Percentiles rank a stretch among this genome's conserved stretches.
These are phyloP conservation scores for Acanthurus tractus DNA, from an alignment of 2,797 vertebrate genomes.

Conservation along the genomic window DNA sequence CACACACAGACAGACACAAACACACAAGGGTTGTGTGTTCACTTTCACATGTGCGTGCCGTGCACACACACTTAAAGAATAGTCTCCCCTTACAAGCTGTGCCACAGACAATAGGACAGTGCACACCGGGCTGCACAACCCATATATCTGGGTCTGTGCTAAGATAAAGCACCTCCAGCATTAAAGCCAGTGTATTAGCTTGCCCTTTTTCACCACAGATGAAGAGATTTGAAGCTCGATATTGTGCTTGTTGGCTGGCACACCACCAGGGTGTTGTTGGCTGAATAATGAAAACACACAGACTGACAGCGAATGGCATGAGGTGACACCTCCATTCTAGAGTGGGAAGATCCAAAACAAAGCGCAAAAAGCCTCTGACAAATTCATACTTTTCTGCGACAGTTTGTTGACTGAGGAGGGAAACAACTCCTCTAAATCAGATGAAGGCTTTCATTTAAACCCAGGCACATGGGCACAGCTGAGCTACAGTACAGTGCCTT, in stretches of 20 bases:
- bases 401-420: conserved; percentile 76
- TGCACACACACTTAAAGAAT: conserved; percentile 64
- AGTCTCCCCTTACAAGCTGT: conserved; percentile 60
- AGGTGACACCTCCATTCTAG: conserved; percentile 79
- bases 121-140: conserved; percentile 59
- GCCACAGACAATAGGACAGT: conserved; percentile 69
- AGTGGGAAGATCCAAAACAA: conserved; percentile 81
- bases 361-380: conserved; percentile 79
- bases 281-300: conserved; percentile 83
- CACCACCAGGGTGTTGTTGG: conserved; percentile 79
- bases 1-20: conserved; percentile 39
- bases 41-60: conserved; percentile 62
- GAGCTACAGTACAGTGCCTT: conserved; percentile 42
- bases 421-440: conserved; percentile 57
- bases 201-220: conserved; percentile 80
- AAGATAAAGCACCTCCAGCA: conserved; percentile 79
- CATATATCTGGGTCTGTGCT: conserved; percentile 74
- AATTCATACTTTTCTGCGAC: conserved; percentile 78
- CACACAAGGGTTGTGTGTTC: conserved; percentile 53
- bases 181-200: conserved; percentile 79
- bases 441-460: conserved; percentile 65
- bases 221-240: conserved; percentile 81
- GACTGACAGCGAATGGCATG: conserved; percentile 82
- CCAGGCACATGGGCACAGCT: conserved; percentile 57
- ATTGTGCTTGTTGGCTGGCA: conserved; percentile 78